Base-by-base conservation (phyloP, 1,140 invertebrate genomes). In the Halesus radiatus region DNA sequence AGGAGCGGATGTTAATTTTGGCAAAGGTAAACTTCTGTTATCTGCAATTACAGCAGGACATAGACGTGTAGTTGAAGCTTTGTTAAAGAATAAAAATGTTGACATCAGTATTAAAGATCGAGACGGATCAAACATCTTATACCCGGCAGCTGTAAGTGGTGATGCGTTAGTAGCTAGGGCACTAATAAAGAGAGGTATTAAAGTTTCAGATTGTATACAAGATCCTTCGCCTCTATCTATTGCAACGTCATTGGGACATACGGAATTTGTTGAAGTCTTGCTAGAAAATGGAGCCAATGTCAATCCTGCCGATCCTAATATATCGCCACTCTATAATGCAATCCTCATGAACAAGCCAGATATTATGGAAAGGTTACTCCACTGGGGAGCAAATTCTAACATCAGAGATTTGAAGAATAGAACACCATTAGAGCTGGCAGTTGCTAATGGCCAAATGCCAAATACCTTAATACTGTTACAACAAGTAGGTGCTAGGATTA, bases 381-480 rank as follows among this genome's bases (percentile, higher is more conserved):
- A 16, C 20, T 50, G 18, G 13, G 66, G 18, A 20, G 32, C 66
- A 5, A n/a, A n/a, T n/a, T n/a, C n/a, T n/a, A n/a, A n/a, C n/a
- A n/a, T n/a, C n/a, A n/a, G n/a, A n/a, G n/a, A 70, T 50, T 3
- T 32, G 16, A 6, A 50, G 20, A 20, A 45, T 22, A n/a, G 45
- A n/a, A 70, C 66, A 20, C 32, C 66, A 18, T 50, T 70, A 50
- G 66, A 70, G 52, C 16, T 70, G 4, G 66, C 66, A 10, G 37
- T 70, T 50, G n/a, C 1, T 8, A 20, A 70, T 50, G 32, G 4
- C 22, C 66, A 52, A 52, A 23, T 70, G n/a, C 1, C 18, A 13
- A 52, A 18, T 50, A 18, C 50, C n/a, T 13, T 20, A 50, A n/a
- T 18, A 15, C 20, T 70, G 20, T 70, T 70, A 10, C 7, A 70